Evolutionary conservation across 2,113 vertebrate genomes (phyloP).

Genomic region (Phycodurus eques): DNA sequence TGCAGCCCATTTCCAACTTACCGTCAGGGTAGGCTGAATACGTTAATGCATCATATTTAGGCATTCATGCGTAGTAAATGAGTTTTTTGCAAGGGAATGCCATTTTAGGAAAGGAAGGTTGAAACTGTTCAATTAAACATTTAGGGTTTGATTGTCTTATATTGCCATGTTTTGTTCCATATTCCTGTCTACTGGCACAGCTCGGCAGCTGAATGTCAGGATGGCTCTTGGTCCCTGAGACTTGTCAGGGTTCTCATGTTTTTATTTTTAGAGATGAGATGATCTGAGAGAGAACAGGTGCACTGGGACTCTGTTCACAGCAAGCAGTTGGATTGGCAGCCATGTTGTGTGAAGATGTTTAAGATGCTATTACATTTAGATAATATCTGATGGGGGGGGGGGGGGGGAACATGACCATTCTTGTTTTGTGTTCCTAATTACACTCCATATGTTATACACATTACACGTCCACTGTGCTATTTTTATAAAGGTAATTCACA

Average conservation of each 20-base stretch:
- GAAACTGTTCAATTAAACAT: not conserved
- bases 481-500: constrained; percentile 47
- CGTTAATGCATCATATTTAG: constrained; percentile 56
- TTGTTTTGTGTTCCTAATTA: not conserved
- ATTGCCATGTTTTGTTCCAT: not conserved
- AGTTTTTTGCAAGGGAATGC: not conserved
- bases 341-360: constrained; percentile 35
- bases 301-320: constrained; percentile 25
- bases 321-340: constrained; percentile 25
- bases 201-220: constrained; percentile 12
- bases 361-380: constrained; percentile 22
- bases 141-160: not conserved
- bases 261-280: constrained; percentile 61
- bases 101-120: not conserved
- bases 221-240: constrained; percentile 33
- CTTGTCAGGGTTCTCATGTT: constrained; percentile 53
- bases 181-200: constrained; percentile 28
- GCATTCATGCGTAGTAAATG: constrained; percentile 34
- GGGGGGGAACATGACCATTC: not conserved
- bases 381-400: constrained; percentile 2
- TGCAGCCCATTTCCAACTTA: constrained; percentile 54
- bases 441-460: not conserved
- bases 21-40: constrained; percentile 41
- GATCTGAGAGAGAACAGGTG: constrained; percentile 61
- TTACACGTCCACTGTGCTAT: constrained; percentile 20